phyloP scores from a whole-genome alignment of 2,888 invertebrate species.

The Agelastica alni region DNA sequence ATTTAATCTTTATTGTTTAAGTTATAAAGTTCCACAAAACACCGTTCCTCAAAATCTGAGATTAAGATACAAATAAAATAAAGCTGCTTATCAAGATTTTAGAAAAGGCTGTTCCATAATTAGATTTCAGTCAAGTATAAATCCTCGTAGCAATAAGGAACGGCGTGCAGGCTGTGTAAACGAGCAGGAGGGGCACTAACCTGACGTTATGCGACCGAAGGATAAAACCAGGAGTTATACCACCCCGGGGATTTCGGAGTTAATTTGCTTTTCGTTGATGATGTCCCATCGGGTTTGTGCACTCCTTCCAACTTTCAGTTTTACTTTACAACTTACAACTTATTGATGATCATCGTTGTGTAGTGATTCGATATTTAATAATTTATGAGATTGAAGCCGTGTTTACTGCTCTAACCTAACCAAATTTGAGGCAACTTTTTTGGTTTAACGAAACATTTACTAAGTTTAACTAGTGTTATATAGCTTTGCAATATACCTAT shows the following conservation, averaged over 20 bases:
- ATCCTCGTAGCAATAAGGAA: constrained; percentile 38
- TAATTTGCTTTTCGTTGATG: constrained; percentile 56
- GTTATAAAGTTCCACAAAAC: not conserved
- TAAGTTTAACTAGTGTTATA: too few species aligned
- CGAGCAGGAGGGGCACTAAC: constrained; percentile 42
- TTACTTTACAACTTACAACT: constrained; percentile 28
- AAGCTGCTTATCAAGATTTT: constrained; percentile 27
- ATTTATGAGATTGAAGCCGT: not conserved
- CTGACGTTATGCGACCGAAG: constrained; percentile 52
- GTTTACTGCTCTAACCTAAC: not conserved
- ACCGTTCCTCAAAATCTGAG: not conserved
- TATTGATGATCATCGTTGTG: constrained; percentile 24
- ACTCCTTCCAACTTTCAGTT: constrained; percentile 38
- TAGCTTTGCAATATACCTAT: too few species aligned
- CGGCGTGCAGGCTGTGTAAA: constrained; percentile 38
- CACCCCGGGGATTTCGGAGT: constrained; percentile 51
- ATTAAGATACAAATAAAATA: constrained; percentile 12
- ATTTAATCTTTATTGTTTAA: not conserved
- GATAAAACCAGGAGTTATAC: constrained; percentile 55
- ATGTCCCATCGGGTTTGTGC: constrained; percentile 50
- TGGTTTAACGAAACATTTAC: too few species aligned
- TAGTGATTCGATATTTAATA: constrained; percentile 11
- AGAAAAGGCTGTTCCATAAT: constrained; percentile 38
- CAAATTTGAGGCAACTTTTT: too few species aligned
- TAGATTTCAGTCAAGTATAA: constrained; percentile 42